Base-by-base conservation (phyloP, 2,797 vertebrate genomes). In the Poeciliopsis presidionis region DNA sequence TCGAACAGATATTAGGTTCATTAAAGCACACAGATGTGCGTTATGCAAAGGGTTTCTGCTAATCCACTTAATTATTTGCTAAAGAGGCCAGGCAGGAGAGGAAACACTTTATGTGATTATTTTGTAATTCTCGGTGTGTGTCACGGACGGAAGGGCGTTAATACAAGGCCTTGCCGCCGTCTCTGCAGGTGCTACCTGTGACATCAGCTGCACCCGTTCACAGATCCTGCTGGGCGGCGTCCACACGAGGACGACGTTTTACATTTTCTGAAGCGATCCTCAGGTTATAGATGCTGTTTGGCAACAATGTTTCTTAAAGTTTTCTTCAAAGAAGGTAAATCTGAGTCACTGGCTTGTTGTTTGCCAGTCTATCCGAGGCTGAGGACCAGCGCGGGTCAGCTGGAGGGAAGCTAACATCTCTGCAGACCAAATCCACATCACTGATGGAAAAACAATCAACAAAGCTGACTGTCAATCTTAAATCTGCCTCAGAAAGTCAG, bases 1-100 rank as follows among this genome's bases (percentile, higher is more conserved):
- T 91, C 87, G 71, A 49, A 85, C 86, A 85, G 85, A 92, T 89
- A 95, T 95, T 91, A 89, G 86, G 82, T 84, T 90, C 76, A 95
- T 95, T 92, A 94, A 92, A 91, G 84, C 33, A 73, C 94, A 92
- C 95, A 96, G 95, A 95, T 96, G 95, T 94, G 95, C 59, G 47
- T 92, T 93, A 95, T 91, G 91, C 94, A 93, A 92, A 94, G 89
- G 71, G 80, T 86, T 87, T 81, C 73, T 55, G 82, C 90, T 94
- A 93, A 95, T 94, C 84, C 82, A 72, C 74, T 77, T 91, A 92
- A 95, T 95, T 93, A 93, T 92, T 93, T 90, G 89, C 91, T 84
- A 89, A 91, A 91, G 86, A 89, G 91, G 89, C 86, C 91, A 94
- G 78, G 87, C 90, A 84, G 90, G 70, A 88, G 80, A 87, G 88